Evolutionary conservation across 2,113 vertebrate genomes (phyloP), one percentile per base, ranked within the genome.

Genomic region (Arizona elegans): DNA sequence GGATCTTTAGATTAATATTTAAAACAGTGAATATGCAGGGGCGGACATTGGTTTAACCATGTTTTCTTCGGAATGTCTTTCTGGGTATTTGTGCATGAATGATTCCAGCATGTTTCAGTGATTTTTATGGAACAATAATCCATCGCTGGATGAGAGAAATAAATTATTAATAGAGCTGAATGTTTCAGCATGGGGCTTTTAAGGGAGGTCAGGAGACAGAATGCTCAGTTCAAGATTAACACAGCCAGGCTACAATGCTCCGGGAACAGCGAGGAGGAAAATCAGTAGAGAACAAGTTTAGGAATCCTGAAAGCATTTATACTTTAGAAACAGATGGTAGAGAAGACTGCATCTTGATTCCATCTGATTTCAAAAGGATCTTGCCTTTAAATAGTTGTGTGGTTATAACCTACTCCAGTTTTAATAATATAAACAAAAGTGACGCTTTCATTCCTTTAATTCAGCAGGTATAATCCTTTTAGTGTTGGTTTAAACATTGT

Each of bases 121-220:
- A 92, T 93, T 94, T 96, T 95, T 91, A 93, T 92, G 95, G 95
- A 95, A 94, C 94, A 92, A 62, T 96, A 96, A 95, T 95, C 94
- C 92, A 91, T 91, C 86, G 89, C 94, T 96, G 89, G 92, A 93
- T 96, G 94, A 96, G 93, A 62, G 91, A 94, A 95, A 95, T 96
- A 50, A 75, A 95, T 96, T 97, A 96, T 96, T 96, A 97, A 97
- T 94, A 94, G 96, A 93, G 91, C 17, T 91, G 95, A 96, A 94
- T 93, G 94, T 95, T 96, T 95, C 93, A 96, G 43, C 93, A 94
- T 95, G 47, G 92, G 95, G 59, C 21, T 95, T 89, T 95, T 96
- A 93, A 96, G 93, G 26, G 94, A 94, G 91, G 87, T 93, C 95
- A 95, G 93, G 24, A 56, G 9, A 65, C n/a, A 85, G 95, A 54